These are phyloP conservation scores for Pangasianodon hypophthalmus DNA, from an alignment of 2,113 vertebrate species.

Conservation along the genomic window DNA sequence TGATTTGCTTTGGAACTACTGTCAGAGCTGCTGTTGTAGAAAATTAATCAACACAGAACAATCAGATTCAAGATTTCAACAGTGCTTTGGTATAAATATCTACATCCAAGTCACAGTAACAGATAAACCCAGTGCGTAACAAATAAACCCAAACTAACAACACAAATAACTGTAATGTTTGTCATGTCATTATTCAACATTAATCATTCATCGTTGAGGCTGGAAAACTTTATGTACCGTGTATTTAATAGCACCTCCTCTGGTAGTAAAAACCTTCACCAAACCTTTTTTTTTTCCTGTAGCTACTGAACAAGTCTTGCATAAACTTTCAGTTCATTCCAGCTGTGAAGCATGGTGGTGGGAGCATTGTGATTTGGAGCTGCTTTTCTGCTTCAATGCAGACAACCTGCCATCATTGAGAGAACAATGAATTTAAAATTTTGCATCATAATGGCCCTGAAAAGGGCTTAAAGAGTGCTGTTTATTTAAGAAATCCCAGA, in stretches of 20 bases:
- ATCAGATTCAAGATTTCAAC: not conserved
- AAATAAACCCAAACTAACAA: not conserved
- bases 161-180: not conserved
- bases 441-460: not conserved
- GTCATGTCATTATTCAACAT: not conserved
- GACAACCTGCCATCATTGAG: not conserved
- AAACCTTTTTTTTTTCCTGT: not conserved
- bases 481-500: not conserved
- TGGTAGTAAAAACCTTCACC: not conserved
- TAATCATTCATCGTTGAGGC: no score
- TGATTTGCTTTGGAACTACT: not conserved
- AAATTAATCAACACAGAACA: not conserved
- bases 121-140: not conserved
- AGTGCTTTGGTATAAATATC: no score
- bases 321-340: not conserved
- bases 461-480: not conserved
- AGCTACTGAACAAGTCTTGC: not conserved
- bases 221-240: not conserved
- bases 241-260: not conserved
- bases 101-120: no score
- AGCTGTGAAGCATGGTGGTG: not conserved
- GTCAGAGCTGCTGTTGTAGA: not conserved
- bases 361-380: not conserved
- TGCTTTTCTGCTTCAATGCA: not conserved
- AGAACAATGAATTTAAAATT: not conserved